Conservation (phyloP, 2,888 invertebrate genomes). For the Leptinotarsa rubiginosa region DNA sequence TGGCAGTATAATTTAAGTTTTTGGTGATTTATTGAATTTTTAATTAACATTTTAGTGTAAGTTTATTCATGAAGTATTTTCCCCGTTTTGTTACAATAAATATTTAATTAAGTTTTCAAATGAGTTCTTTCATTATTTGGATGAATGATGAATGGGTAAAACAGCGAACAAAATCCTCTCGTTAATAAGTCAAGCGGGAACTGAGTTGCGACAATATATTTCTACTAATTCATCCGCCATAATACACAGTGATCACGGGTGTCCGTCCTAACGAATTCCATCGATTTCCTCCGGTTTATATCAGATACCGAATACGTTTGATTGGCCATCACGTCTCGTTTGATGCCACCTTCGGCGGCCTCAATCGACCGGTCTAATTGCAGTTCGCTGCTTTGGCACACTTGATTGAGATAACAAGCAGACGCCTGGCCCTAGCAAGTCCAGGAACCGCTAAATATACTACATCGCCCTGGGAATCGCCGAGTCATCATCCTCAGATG, state of each 20-base stretch:
- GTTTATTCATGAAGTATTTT: too few relatives aligned
- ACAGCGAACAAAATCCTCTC: too few relatives aligned
- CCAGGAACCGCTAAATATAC: constrained; percentile 35
- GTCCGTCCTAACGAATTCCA: neutral
- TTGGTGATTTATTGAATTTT: too few relatives aligned
- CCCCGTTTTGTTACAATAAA: too few relatives aligned
- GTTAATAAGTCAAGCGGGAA: too few relatives aligned
- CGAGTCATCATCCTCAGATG: constrained; percentile 35
- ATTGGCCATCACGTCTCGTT: constrained; percentile 21
- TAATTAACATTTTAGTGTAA: too few relatives aligned
- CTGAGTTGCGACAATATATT: too few relatives aligned
- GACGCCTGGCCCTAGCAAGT: constrained; percentile 24
- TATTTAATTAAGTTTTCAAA: too few relatives aligned
- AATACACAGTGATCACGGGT: neutral
- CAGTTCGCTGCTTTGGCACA: constrained; percentile 29
- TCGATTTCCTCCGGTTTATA: neutral
- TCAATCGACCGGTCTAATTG: constrained; percentile 30
- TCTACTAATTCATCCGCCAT: too few relatives aligned
- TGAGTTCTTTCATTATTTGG: too few relatives aligned
- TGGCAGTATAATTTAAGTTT: too few relatives aligned
- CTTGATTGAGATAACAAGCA: constrained; percentile 34
- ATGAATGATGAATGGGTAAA: too few relatives aligned
- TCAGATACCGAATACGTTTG: constrained; percentile 23
- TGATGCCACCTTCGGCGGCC: constrained; percentile 26
- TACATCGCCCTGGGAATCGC: constrained; percentile 35